A percentile compares a stretch with the other conserved stretches of the same genome.
Conservation (phyloP, 2,888 invertebrate genomes). For the Xanthorhoe spadicearia region DNA sequence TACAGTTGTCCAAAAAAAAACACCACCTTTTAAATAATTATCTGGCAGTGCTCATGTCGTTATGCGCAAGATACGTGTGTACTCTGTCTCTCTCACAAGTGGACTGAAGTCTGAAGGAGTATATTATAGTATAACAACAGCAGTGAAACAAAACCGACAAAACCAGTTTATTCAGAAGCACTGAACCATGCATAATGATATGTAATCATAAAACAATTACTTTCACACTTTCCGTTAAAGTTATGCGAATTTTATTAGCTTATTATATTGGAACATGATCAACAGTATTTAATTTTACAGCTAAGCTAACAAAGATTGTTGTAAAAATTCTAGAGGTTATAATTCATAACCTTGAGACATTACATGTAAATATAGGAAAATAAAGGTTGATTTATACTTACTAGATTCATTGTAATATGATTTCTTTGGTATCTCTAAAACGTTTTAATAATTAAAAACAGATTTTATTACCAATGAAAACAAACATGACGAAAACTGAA, state of each 20-base stretch:
- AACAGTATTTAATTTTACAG: not conserved
- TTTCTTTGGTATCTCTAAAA: not conserved
- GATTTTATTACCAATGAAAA: not conserved
- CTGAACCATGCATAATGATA: conserved; percentile 14
- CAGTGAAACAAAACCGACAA: not conserved
- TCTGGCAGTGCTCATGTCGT: not conserved
- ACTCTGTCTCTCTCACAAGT: conserved; percentile 16
- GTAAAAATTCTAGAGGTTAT: conserved; percentile 6
- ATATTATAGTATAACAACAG: not conserved
- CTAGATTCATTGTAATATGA: conserved; percentile 13
- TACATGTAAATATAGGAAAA: not conserved
- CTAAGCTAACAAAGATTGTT: not conserved
- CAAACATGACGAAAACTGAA: not conserved
- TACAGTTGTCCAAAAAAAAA: not conserved
- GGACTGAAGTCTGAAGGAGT: conserved; percentile 26
- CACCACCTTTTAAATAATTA: not conserved
- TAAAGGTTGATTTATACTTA: not conserved
- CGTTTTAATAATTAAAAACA: too few relatives aligned
- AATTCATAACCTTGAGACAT: conserved; percentile 5
- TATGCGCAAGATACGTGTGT: conserved; percentile 19
- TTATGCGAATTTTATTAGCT: not conserved
- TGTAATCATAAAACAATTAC: conserved; percentile 7
- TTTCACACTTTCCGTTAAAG: not conserved
- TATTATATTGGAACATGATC: not conserved
- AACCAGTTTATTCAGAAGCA: conserved; percentile 20